A percentile compares a stretch with the other conserved stretches of the same genome.
These are phyloP conservation scores for Euura saliciscinereae DNA, from an alignment of 1,140 invertebrate species.

Conservation along the genomic window DNA sequence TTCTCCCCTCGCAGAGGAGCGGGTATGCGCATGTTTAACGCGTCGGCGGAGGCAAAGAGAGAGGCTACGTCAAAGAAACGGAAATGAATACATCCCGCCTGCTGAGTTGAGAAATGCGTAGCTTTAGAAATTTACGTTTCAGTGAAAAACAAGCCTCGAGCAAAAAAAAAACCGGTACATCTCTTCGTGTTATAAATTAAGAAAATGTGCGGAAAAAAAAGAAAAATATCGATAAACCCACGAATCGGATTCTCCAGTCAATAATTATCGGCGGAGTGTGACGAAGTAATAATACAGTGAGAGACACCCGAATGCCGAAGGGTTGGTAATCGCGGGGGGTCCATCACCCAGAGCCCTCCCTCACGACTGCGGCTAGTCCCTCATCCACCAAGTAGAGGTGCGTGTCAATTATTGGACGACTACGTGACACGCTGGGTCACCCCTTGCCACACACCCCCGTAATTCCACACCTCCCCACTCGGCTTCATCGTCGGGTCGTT, in stretches of 20 bases:
- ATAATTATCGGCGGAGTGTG: neutral
- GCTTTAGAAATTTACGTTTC: conserved; percentile 1
- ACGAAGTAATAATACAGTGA: conserved; percentile 1
- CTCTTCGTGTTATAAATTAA: too few species aligned
- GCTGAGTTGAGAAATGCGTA: neutral
- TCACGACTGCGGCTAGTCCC: neutral
- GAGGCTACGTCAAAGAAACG: conserved; percentile 6
- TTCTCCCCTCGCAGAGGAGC: neutral
- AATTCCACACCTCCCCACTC: neutral
- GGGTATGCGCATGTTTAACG: neutral
- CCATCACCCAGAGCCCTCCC: conserved; percentile 1
- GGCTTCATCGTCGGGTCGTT: neutral
- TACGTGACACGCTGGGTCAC: conserved; percentile 4
- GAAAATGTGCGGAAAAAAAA: neutral
- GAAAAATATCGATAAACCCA: neutral
- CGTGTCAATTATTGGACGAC: conserved; percentile 4
- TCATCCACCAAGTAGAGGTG: neutral
- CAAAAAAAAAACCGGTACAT: neutral
- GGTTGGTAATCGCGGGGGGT: neutral
- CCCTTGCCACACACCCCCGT: neutral
- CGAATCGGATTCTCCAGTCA: neutral
- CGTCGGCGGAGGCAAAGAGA: neutral
- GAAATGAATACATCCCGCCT: neutral
- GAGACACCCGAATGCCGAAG: neutral
- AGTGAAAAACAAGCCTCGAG: neutral